A percentile compares a stretch with the other conserved stretches of the same genome.
Evolutionary conservation across 2,113 vertebrate species (phyloP).

Genomic region (Bubo scandiacus): DNA sequence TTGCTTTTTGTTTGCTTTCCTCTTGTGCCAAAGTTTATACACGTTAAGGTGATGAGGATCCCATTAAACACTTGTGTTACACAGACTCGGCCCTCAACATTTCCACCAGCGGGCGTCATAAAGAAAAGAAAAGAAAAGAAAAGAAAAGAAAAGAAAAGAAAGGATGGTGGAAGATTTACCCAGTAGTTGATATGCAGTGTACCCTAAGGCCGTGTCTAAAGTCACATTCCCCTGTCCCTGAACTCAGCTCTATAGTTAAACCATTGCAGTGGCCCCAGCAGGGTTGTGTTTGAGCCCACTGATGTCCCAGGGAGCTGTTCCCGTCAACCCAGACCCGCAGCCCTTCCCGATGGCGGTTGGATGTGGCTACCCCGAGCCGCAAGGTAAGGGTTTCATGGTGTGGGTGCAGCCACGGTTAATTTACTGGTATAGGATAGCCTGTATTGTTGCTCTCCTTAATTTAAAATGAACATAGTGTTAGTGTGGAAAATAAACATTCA

Average conservation of each 20-base stretch:
- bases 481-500: background rate
- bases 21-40: background rate
- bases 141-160: background rate
- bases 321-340: background rate
- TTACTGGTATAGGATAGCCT: fast-evolving
- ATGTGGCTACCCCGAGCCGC: background rate
- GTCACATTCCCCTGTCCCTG: fast-evolving
- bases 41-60: background rate
- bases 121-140: background rate
- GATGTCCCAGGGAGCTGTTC: background rate
- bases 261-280: fast-evolving
- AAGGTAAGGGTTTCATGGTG: fast-evolving
- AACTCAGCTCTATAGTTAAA: background rate
- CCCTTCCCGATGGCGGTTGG: background rate
- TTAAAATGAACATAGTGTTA: fast-evolving
- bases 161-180: background rate
- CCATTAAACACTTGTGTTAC: background rate
- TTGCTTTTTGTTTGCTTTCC: background rate
- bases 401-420: fast-evolving
- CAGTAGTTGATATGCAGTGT: fast-evolving
- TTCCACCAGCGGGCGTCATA: background rate
- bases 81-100: background rate
- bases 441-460: background rate
- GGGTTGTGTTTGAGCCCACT: background rate
- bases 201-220: background rate